phyloP scores from a whole-genome alignment of 2,113 vertebrate species.

The Pseudopodoces humilis region DNA sequence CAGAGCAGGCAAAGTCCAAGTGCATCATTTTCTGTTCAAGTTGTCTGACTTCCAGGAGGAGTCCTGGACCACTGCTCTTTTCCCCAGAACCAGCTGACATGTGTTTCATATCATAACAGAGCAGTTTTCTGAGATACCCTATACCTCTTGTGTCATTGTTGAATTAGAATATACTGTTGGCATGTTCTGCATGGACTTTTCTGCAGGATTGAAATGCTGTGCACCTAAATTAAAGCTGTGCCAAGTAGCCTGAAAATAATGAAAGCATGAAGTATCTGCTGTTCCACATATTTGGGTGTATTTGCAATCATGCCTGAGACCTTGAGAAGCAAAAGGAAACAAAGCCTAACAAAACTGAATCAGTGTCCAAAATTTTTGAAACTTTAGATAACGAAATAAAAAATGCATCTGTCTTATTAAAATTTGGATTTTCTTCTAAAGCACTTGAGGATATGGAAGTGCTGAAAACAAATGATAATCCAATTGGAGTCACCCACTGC shows the following conservation, averaged over 20 bases:
- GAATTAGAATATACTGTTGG: neutral
- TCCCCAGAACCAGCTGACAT: neutral
- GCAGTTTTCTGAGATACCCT: neutral
- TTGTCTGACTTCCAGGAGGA: neutral
- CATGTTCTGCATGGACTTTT: neutral
- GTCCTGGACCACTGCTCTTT: neutral
- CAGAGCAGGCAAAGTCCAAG: neutral
- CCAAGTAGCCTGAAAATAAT: conserved; percentile 11
- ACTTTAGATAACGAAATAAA: neutral
- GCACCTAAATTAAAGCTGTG: neutral
- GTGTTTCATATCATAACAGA: neutral
- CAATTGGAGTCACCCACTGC: neutral
- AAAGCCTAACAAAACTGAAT: neutral
- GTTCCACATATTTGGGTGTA: neutral
- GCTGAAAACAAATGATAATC: conserved; percentile 4
- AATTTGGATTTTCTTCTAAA: neutral
- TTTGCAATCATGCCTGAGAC: neutral
- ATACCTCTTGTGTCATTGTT: neutral
- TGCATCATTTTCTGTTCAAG: neutral
- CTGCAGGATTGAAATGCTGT: neutral
- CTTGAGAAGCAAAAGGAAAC: neutral
- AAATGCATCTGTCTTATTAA: neutral
- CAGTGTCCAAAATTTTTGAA: neutral
- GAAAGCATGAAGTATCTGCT: neutral
- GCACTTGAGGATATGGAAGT: neutral